Conservation (phyloP, 1,140 invertebrate species). For the Hypsibius dujardini region DNA sequence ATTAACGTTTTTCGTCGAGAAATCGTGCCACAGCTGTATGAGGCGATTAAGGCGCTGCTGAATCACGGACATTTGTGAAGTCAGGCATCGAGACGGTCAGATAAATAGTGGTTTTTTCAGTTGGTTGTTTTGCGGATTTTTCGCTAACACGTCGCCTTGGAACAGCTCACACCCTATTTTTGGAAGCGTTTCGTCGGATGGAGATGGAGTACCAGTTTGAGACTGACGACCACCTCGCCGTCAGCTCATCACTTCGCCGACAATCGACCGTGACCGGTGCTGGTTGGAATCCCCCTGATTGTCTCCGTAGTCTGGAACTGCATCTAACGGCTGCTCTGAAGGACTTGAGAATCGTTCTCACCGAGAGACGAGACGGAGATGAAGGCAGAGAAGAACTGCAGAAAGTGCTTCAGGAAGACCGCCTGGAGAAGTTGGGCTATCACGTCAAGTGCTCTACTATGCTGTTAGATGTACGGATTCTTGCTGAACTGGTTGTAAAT, state of each 20-base stretch:
- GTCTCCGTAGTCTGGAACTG: not conserved
- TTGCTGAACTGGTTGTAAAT: not conserved
- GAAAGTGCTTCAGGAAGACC: not conserved
- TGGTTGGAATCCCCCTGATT: not conserved
- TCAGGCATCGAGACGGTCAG: too few species aligned
- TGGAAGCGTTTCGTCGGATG: not conserved
- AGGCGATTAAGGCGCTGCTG: not conserved
- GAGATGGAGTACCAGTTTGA: constrained; percentile 11
- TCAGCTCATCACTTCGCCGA: not conserved
- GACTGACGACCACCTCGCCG: not conserved
- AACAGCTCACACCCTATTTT: not conserved
- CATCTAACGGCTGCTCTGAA: constrained; percentile 2
- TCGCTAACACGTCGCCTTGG: not conserved
- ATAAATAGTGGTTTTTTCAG: too few species aligned
- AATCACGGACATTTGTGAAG: not conserved
- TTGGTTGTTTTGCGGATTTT: not conserved
- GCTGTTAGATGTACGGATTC: not conserved
- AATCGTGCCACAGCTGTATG: too few species aligned
- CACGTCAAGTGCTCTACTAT: not conserved
- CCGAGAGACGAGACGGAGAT: not conserved
- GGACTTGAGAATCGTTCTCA: not conserved
- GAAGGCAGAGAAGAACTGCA: constrained; percentile 1
- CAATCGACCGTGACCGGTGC: not conserved
- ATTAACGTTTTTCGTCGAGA: too few species aligned
- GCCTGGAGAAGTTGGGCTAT: constrained; percentile 13